These are phyloP conservation scores for Drosophila mauritiana DNA, from an alignment of 1,140 invertebrate species.

Conservation along the genomic window DNA sequence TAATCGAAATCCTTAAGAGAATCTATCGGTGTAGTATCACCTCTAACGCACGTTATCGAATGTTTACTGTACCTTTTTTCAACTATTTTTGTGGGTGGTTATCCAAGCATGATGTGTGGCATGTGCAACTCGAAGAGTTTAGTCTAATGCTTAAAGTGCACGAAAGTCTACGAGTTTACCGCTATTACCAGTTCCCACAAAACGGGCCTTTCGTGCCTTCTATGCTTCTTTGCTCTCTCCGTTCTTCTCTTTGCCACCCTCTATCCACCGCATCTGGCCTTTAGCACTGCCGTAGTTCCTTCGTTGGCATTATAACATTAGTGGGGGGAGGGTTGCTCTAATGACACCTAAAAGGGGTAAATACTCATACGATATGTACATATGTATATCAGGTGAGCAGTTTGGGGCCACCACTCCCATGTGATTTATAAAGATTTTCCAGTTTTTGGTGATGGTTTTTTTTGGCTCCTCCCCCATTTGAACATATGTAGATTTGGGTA, in stretches of 20 bases:
- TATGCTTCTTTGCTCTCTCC: neutral
- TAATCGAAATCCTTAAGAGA: neutral
- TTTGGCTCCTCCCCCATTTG: neutral
- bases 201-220: conserved; percentile 2
- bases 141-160: conserved; percentile 43
- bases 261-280: conserved; percentile 17
- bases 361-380: neutral
- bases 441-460: neutral
- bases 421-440: neutral
- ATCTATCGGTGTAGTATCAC: neutral
- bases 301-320: conserved; percentile 17
- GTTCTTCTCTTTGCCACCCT: neutral
- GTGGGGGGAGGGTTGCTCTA: conserved; percentile 13
- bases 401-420: no score
- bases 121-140: conserved; percentile 43
- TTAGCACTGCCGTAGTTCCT: conserved; percentile 25
- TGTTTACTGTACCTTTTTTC: conserved; percentile 3
- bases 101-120: conserved; percentile 51
- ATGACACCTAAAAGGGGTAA: conserved; percentile 13
- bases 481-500: neutral
- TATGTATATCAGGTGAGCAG: conserved; percentile 6
- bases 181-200: conserved; percentile 48
- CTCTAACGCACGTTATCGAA: neutral
- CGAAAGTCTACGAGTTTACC: conserved; percentile 43
- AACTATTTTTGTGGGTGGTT: conserved; percentile 32